Base-by-base conservation (phyloP, 2,888 invertebrate species). In the Pantelozetes paolii region DNA sequence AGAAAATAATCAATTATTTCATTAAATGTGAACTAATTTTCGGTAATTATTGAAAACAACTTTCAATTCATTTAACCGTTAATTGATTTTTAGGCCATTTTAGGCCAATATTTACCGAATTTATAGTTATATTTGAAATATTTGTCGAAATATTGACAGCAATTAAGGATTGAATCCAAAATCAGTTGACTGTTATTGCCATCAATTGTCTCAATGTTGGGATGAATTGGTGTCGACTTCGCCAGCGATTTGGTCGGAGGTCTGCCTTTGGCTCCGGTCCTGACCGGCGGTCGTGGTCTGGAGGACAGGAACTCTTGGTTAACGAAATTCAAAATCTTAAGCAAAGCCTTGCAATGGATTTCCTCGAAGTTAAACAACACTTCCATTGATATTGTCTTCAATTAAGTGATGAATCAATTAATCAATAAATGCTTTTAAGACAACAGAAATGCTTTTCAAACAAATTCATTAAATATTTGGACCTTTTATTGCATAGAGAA, bases 51-150 rank as follows among this genome's bases (percentile, higher is more conserved):
- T 28, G 59, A 32, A n/a, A n/a, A n/a, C n/a, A n/a, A n/a, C n/a
- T n/a, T n/a, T n/a, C n/a, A n/a, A n/a, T n/a, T n/a, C n/a, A n/a
- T n/a, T n/a, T n/a, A n/a, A n/a, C n/a, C n/a, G n/a, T n/a, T n/a
- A 11, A 15, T 1, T 5, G 18, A 59, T 59, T 32, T 23, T 23
- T 1, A 5, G 54, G n/a, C n/a, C n/a, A 15, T 20, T 9, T 8
- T 50, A 15, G 15, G 36, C 26, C 0, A 62, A 64, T 64, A 64
- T 40, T 64, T 64, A 64, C 64, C 40, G 40, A n/a, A 64, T 64
- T 64, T 64, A 11, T 64, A 64, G 23, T 64, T 64, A 40, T 64
- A 64, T 64, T 64, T 64, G 18, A 64, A 64, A 30, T 40, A 64
- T 40, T 64, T 18, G 26, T 69, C 69, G 45, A 45, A 42, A 69